A percentile compares a stretch with the other conserved stretches of the same genome.
Evolutionary conservation across 1,140 invertebrate genomes (phyloP).

Genomic region (Drosophila chauvacae): DNA sequence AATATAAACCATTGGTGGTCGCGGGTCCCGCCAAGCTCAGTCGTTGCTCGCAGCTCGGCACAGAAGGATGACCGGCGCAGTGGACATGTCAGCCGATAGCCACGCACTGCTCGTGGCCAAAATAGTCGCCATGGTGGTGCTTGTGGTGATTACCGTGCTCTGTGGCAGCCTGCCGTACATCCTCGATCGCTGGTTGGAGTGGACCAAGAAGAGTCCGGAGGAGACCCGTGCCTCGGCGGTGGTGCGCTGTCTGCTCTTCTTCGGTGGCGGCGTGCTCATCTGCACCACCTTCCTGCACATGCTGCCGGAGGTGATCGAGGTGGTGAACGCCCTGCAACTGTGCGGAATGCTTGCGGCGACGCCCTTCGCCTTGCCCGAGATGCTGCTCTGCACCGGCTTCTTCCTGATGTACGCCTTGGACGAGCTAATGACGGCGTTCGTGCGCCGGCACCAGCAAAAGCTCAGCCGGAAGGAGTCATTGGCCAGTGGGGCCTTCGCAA

Average conservation of each 20-base stretch:
- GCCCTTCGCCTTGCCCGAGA: conserved; percentile 89
- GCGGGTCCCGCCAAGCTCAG: conserved; percentile 23
- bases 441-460: conserved; percentile 85
- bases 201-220: conserved; percentile 85
- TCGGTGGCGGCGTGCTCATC: conserved; percentile 95
- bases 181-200: conserved; percentile 88
- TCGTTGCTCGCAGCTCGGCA: conserved; percentile 24
- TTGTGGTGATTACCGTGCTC: conserved; percentile 88
- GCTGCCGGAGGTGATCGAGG: conserved; percentile 93
- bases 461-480: conserved; percentile 53
- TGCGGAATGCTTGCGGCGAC: conserved; percentile 85
- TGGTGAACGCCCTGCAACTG: conserved; percentile 86
- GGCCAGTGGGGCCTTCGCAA: conserved; percentile 66
- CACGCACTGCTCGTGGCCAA: conserved; percentile 87
- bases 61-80: conserved; percentile 45
- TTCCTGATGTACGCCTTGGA: conserved; percentile 94
- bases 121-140: conserved; percentile 88
- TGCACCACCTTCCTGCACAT: conserved; percentile 96
- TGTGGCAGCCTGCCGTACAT: conserved; percentile 89
- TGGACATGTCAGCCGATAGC: conserved; percentile 35
- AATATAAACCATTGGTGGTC: conserved; percentile 37
- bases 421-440: conserved; percentile 90
- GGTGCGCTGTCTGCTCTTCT: conserved; percentile 89
- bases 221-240: conserved; percentile 84
- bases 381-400: conserved; percentile 91